phyloP scores from a whole-genome alignment of 30 jellyfish, hydroid and myxozoan genomes.

The Aurelia aurita region DNA sequence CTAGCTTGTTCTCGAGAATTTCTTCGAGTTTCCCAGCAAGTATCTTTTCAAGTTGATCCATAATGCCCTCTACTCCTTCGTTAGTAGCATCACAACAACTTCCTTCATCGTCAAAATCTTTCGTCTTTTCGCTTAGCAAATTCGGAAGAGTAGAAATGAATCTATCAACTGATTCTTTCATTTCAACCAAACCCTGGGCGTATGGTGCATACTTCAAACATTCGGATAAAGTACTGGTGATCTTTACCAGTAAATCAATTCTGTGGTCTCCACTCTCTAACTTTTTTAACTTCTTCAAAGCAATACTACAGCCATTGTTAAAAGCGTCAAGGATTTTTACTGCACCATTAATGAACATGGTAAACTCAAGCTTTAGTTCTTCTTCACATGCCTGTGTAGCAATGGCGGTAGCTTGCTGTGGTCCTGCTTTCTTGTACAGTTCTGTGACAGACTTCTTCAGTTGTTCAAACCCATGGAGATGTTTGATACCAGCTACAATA shows the following conservation, averaged over 20 bases:
- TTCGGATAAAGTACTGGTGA: background rate
- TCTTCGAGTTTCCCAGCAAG: background rate
- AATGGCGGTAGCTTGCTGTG: background rate
- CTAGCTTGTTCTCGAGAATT: background rate
- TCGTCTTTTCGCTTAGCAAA: background rate
- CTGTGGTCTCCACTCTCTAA: background rate
- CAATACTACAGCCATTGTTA: constrained; percentile 13
- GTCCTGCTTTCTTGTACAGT: constrained; percentile 18
- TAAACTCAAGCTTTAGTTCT: background rate
- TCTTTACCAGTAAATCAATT: background rate
- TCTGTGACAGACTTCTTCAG: constrained; percentile 21
- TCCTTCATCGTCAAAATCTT: background rate
- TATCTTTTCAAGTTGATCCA: background rate
- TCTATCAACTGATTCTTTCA: background rate
- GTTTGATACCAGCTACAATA: background rate
- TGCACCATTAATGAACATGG: background rate
- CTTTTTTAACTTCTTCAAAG: constrained; percentile 1
- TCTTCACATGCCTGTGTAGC: constrained; percentile 1
- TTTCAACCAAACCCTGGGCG: background rate
- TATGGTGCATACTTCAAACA: constrained; percentile 17
- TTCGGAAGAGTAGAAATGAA: background rate
- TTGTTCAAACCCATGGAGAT: background rate
- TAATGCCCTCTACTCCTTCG: background rate
- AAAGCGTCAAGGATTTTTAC: background rate
- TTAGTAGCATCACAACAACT: background rate